Evolutionary conservation across 1,140 invertebrate genomes (phyloP).

Genomic region (Delia radicum): DNA sequence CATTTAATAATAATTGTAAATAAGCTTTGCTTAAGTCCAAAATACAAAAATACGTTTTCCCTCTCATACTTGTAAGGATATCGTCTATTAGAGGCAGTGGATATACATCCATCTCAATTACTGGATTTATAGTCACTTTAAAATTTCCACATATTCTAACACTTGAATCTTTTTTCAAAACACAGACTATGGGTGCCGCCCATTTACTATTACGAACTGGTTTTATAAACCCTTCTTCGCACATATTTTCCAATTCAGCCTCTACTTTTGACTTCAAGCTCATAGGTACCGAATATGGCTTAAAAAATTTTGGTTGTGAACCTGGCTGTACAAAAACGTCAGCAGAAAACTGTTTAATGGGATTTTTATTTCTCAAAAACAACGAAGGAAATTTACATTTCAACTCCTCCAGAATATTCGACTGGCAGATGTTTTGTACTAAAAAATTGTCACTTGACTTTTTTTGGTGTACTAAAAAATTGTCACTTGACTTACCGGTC

Average conservation of each 20-base stretch:
- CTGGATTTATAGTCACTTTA: conserved; percentile 21
- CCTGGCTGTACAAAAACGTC: not conserved
- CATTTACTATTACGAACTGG: conserved; percentile 1
- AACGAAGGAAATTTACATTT: not conserved
- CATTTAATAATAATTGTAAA: not conserved
- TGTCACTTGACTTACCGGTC: not conserved
- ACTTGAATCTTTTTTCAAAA: not conserved
- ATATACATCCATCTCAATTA: not conserved
- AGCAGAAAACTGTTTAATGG: not conserved
- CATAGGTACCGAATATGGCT: not conserved
- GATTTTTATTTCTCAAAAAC: not conserved
- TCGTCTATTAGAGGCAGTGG: not conserved
- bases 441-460: not conserved
- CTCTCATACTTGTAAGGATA: not conserved
- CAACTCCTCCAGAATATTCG: not conserved
- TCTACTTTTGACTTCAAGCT: not conserved
- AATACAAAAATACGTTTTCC: not conserved
- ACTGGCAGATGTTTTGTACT: not conserved
- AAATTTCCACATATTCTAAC: conserved; percentile 20
- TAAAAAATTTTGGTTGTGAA: conserved; percentile 14
- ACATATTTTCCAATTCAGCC: not conserved
- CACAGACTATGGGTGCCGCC: not conserved
- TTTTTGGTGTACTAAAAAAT: not conserved
- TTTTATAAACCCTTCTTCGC: not conserved
- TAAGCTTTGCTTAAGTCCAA: not conserved